phyloP scores from a whole-genome alignment of 2,797 vertebrate species.

The Alfaro cultratus region DNA sequence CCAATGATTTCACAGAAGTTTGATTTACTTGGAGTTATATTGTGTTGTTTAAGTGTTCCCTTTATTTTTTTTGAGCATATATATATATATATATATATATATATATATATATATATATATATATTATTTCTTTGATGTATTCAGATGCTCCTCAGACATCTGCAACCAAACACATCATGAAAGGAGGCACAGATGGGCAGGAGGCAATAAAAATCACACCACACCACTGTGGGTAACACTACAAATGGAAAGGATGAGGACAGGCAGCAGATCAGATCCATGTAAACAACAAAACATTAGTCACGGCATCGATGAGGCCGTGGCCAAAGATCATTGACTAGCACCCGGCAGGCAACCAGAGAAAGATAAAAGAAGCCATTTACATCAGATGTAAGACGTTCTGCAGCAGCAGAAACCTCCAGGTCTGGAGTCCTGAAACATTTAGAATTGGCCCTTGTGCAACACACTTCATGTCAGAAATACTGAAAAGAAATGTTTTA shows the following conservation, averaged over 20 bases:
- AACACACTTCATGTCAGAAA: neutral
- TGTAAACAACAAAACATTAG: neutral
- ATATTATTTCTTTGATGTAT: neutral
- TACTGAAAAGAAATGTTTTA: neutral
- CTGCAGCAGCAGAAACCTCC: neutral
- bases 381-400: neutral
- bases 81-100: neutral
- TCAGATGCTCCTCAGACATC: slow-evolving; percentile 2
- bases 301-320: neutral
- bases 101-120: too few relatives aligned
- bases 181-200: neutral
- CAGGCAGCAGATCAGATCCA: neutral
- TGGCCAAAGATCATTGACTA: neutral
- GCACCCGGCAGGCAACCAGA: neutral
- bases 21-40: too few relatives aligned
- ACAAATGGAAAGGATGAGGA: neutral
- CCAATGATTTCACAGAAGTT: too few relatives aligned
- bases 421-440: neutral
- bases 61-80: too few relatives aligned
- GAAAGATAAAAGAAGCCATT: neutral
- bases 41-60: too few relatives aligned
- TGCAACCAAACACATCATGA: neutral
- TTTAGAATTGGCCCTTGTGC: neutral
- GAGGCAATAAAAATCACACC: neutral
- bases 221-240: neutral